Evolutionary conservation across 2,888 invertebrate species (phyloP), one percentile per base, ranked within the genome.

Genomic region (Nasonovia ribisnigri): DNA sequence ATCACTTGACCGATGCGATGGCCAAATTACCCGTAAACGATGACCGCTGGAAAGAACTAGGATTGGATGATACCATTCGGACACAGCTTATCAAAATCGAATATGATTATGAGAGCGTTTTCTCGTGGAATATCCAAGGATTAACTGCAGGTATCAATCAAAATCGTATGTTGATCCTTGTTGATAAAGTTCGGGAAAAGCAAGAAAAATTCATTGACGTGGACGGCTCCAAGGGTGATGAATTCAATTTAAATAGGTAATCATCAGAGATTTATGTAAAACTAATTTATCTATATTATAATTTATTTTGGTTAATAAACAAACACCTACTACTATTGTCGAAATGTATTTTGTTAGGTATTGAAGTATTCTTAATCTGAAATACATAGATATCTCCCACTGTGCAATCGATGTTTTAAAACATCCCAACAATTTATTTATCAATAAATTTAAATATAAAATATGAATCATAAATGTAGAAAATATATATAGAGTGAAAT

Each of bases 81-180:
- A 8, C 24, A 24, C 60, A 84, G 36, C 26, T 93, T 24, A 84
- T 29, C 0, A 24, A 90, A 90, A 90, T 93, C 1, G 20, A 57
- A 90, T 48, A 88, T 3, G 16, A 57, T 5, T 93, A 57, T 84
- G 92, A 93, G 36, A 89, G 84, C 10, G 57, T 93, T 36, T 93
- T 93, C 8, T 93, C 93, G 0, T 93, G 93, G 93, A 29, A 48
- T 4, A 60, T 93, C 11, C 46, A 48, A 60, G 20, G 16, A n/a
- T 13, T 57, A 26, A 89, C 84, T 0, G 93, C 84, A 0, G 93
- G 84, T 20, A 11, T 3, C 10, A 89, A 13, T 20, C 20, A 90
- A 60, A 93, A 90, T 48, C 89, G 57, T 0, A 26, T 86, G 77
- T 0, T 29, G 2, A 84, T 60, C 5, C 26, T 42, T 1, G 36